Percentiles rank a stretch among this genome's conserved stretches.
Evolutionary conservation across 64 coral and sea anemone species (phyloP).

Genomic region (Astreopora myriophthalma): DNA sequence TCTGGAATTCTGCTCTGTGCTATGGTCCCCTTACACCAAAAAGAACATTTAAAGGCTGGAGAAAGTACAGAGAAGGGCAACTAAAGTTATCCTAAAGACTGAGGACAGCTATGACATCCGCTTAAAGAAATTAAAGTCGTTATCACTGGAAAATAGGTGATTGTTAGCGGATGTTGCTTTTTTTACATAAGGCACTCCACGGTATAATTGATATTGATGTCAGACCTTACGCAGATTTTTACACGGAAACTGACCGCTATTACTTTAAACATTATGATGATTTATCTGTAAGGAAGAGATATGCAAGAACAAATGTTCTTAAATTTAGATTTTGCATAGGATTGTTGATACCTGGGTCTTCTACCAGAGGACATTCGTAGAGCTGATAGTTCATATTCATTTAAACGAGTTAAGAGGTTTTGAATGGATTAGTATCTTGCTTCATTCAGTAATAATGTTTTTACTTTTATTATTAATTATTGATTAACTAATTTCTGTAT

Average conservation of each 20-base stretch:
- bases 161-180: background rate
- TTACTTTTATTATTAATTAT: no score
- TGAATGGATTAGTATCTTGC: no score
- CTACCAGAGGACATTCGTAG: no score
- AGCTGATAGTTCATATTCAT: no score
- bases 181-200: slow-evolving; percentile 6
- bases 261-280: background rate
- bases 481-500: no score
- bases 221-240: background rate
- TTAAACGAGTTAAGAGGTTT: no score
- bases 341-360: background rate
- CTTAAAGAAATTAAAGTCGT: slow-evolving; percentile 5
- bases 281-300: background rate
- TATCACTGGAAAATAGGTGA: slow-evolving; percentile 24
- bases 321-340: background rate
- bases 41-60: slow-evolving; percentile 17
- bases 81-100: slow-evolving; percentile 56
- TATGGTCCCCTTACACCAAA: slow-evolving; percentile 47
- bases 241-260: background rate
- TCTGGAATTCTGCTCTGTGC: slow-evolving; percentile 24
- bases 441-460: no score
- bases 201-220: background rate
- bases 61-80: slow-evolving; percentile 30
- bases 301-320: slow-evolving; percentile 16
- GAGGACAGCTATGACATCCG: slow-evolving; percentile 29